These are phyloP conservation scores for Cylloceria caligata DNA, from an alignment of 2,888 invertebrate genomes.

Conservation along the genomic window DNA sequence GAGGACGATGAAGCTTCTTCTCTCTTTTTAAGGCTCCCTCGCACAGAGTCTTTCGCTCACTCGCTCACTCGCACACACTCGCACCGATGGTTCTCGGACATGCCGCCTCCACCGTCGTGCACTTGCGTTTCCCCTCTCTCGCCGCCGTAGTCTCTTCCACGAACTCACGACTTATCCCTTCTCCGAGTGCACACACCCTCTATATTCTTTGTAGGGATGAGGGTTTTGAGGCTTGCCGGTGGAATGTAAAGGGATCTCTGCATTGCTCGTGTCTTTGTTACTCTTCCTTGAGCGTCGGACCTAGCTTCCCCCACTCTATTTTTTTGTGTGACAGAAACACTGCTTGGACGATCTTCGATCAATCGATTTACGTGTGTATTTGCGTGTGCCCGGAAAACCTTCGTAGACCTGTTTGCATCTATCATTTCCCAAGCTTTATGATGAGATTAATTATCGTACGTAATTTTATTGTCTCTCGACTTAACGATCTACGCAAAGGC, in stretches of 20 bases:
- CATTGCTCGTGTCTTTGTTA: constrained; percentile 17
- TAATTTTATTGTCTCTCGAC: background rate
- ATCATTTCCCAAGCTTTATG: background rate
- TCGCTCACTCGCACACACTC: constrained; percentile 57
- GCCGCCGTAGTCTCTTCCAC: constrained; percentile 72
- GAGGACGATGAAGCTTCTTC: constrained; percentile 63
- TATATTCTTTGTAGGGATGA: constrained; percentile 45
- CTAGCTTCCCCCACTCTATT: background rate
- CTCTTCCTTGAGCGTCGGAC: background rate
- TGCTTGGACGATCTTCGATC: constrained; percentile 9
- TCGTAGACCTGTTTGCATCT: constrained; percentile 17
- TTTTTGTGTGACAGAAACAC: background rate
- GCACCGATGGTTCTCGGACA: constrained; percentile 59
- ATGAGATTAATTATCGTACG: background rate
- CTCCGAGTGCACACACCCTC: constrained; percentile 56
- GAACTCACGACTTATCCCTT: constrained; percentile 76
- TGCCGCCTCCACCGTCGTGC: constrained; percentile 57
- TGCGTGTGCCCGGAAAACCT: no score
- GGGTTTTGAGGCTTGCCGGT: constrained; percentile 41
- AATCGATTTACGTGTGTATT: constrained; percentile 8
- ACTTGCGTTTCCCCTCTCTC: constrained; percentile 51
- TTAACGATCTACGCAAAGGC: background rate
- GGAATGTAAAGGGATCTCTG: constrained; percentile 51
- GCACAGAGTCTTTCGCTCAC: constrained; percentile 59
- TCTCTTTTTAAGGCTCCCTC: constrained; percentile 59